These are phyloP conservation scores for Xanthia togata DNA, from an alignment of 2,888 invertebrate species.

Conservation along the genomic window DNA sequence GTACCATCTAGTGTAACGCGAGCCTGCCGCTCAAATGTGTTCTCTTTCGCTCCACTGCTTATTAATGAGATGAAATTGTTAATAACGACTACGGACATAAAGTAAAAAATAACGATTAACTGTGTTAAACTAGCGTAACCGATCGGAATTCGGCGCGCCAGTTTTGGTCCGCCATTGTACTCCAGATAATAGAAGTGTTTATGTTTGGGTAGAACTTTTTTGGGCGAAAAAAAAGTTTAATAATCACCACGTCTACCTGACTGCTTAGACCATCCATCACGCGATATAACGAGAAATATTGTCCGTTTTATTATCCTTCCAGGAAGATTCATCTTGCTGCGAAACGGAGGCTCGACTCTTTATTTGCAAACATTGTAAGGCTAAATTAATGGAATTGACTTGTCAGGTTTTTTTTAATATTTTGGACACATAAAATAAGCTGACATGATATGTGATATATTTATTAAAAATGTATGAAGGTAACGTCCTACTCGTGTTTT, in stretches of 20 bases:
- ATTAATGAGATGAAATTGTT: conserved; percentile 88
- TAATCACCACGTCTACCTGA: conserved; percentile 85
- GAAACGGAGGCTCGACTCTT: conserved; percentile 81
- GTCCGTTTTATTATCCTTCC: conserved; percentile 80
- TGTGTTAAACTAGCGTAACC: conserved; percentile 89
- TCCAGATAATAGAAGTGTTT: conserved; percentile 86
- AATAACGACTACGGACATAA: conserved; percentile 81
- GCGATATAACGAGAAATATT: conserved; percentile 85
- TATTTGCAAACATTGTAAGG: conserved; percentile 87
- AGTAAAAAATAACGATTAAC: conserved; percentile 88
- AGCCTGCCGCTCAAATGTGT: conserved; percentile 78
- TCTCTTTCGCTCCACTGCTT: conserved; percentile 85
- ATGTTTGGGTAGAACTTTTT: conserved; percentile 87
- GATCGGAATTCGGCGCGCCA: conserved; percentile 86
- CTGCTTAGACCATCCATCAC: conserved; percentile 84
- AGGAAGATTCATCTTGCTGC: conserved; percentile 73
- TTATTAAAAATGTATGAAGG: conserved; percentile 28
- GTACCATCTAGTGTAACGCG: conserved; percentile 78
- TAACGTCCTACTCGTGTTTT: conserved; percentile 62
- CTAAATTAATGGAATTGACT: conserved; percentile 74
- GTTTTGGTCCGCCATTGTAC: conserved; percentile 84
- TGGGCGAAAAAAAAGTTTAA: conserved; percentile 71
- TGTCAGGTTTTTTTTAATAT: conserved; percentile 63
- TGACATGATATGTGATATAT: conserved; percentile 41
- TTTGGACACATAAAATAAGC: conserved; percentile 30